Base-by-base conservation (phyloP, 2,113 vertebrate genomes). In the Chionomys nivalis region DNA sequence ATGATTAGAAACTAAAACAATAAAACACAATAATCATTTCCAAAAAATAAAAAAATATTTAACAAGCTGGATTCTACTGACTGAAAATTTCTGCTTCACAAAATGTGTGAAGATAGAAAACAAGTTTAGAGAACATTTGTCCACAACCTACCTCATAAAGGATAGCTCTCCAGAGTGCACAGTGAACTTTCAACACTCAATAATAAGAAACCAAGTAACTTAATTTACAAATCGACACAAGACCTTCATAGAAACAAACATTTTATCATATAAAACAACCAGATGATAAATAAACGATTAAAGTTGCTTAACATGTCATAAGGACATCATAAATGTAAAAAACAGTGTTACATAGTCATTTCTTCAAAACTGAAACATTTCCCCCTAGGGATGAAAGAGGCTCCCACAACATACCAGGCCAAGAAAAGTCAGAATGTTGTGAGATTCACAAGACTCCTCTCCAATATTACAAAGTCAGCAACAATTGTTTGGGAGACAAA, bases 1-100 rank as follows among this genome's bases (percentile, higher is more conserved):
- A 61, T 47, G 68, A 23, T 52, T 73, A 44, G 31, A 94, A 95
- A 94, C 58, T 39, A 75, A 82, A n/a, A 95, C 5, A 87, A 81
- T 85, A 81, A 83, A 94, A 77, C 7, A 8, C 78, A 85, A 47
- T 44, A 79, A n/a, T 42, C 70, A 79, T 65, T 63, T 52, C 21
- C 24, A 81, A 63, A 58, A 58, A 58, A 19, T 58, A 58, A 58
- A 21, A 19, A 77, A 81, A 70, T 63, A 76, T 44, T 44, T 33
- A 19, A 78, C 42, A 77, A 47, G 12, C 3, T 87, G 26, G 7
- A 61, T 12, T 87, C 86, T 1, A 11, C 85, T 78, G 83, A 81
- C 4, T 42, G 44, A 87, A 88, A 17, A 78, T n/a, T 70, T 88
- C 72, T 70, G 3, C 76, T 83, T n/a, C 49, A 19, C 39, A 58